Percentiles rank a stretch among this genome's conserved stretches.
phyloP scores from a whole-genome alignment of 1,140 invertebrate genomes.

The Scaptomyza pallida region DNA sequence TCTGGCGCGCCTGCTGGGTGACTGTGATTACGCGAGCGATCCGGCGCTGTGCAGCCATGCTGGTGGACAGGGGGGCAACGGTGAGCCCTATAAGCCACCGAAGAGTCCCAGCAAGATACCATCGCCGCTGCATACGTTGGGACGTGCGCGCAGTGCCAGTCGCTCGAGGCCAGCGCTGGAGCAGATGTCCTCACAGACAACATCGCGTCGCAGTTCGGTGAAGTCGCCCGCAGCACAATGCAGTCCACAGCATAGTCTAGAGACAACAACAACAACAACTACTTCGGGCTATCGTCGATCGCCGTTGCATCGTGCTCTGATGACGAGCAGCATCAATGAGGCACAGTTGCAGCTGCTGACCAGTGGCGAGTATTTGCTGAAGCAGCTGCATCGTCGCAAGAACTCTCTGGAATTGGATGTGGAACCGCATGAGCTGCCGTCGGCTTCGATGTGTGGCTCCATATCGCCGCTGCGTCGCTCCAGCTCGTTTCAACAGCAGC shows the following conservation, averaged over 20 bases:
- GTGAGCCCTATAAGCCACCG: slow-evolving; percentile 84
- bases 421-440: slow-evolving; percentile 44
- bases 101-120: slow-evolving; percentile 87
- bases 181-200: slow-evolving; percentile 87
- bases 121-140: slow-evolving; percentile 86
- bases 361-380: slow-evolving; percentile 78
- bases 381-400: slow-evolving; percentile 84
- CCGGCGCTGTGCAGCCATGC: slow-evolving; percentile 72
- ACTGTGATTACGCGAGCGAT: slow-evolving; percentile 81
- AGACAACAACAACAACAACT: slow-evolving; percentile 28
- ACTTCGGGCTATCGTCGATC: slow-evolving; percentile 65
- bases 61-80: slow-evolving; percentile 28
- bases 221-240: slow-evolving; percentile 73
- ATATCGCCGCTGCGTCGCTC: slow-evolving; percentile 78
- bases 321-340: slow-evolving; percentile 83
- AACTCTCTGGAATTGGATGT: slow-evolving; percentile 85
- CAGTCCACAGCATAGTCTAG: slow-evolving; percentile 78
- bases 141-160: slow-evolving; percentile 85
- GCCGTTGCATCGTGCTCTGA: slow-evolving; percentile 70
- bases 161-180: slow-evolving; percentile 79
- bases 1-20: slow-evolving; percentile 70
- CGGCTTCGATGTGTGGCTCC: slow-evolving; percentile 36
- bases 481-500: slow-evolving; percentile 72
- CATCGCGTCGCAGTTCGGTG: slow-evolving; percentile 74
- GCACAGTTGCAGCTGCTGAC: slow-evolving; percentile 76